phyloP scores from a whole-genome alignment of 2,797 vertebrate genomes.

The Odontamblyopus rebecca region DNA sequence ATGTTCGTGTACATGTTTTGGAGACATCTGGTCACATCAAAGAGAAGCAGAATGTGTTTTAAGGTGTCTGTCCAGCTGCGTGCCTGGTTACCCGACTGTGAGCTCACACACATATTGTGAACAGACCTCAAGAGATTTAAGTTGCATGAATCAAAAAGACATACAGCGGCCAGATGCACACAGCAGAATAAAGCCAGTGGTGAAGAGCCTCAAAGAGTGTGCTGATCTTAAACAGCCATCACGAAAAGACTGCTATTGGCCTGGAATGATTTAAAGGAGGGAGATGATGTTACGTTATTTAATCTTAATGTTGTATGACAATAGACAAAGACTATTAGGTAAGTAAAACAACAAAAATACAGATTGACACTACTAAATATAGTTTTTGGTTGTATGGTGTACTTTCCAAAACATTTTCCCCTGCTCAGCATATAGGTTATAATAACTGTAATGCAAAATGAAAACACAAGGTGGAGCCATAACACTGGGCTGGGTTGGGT shows the following conservation, averaged over 20 bases:
- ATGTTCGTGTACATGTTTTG: no score
- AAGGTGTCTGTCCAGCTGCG: slow-evolving; percentile 11
- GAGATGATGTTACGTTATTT: background rate
- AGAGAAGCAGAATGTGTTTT: background rate
- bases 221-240: background rate
- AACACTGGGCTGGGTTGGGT: background rate
- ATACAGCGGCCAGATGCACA: background rate
- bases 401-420: background rate
- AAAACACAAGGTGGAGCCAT: slow-evolving; percentile 27
- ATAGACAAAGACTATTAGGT: no score
- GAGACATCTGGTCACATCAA: no score
- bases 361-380: no score
- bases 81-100: background rate
- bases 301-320: no score
- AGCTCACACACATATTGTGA: slow-evolving; percentile 1
- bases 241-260: background rate
- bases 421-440: no score
- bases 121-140: background rate
- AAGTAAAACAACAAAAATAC: no score
- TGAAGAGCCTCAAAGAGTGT: background rate
- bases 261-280: background rate
- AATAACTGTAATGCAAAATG: slow-evolving; percentile 10
- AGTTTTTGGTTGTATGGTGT: background rate
- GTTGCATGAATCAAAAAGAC: background rate
- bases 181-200: background rate